Base-by-base conservation (phyloP, 2,113 vertebrate species). In the Garra rufa region DNA sequence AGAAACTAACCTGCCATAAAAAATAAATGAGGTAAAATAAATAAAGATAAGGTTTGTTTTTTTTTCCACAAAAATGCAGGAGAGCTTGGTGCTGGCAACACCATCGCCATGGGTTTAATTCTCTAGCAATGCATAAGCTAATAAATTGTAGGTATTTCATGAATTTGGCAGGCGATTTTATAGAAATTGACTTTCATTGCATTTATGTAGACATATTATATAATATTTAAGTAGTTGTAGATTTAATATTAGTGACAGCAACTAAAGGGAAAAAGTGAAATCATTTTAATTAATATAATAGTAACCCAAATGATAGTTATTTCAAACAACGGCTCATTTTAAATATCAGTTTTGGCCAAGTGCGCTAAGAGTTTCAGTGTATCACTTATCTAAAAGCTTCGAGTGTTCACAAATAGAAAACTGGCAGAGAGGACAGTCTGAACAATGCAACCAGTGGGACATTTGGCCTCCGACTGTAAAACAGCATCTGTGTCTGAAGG, bases 381-480 rank as follows among this genome's bases (percentile, higher is more conserved):
- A 73, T 73, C 6, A 15, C 6, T 26, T 3, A 24, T 73, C 17
- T 44, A 44, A 44, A 26, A 24, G 21, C 21, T 73, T 24, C 24
- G 69, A 44, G 10, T 0, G 1, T 71, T 44, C 41, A 44, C 38
- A 26, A 73, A n/a, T 43, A 41, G n/a, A 26, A 46, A 73, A 44
- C 11, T 26, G 63, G 46, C 30, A 44, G 76, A 82, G 80, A 85
- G 48, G 79, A 86, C 24, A 73, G 75, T 15, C 52, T 67, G 69
- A 34, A 74, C 50, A 83, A 75, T 34, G 19, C 21, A 83, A 48
- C 19, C 41, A 75, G 19, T 30, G 52, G 28, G 17, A 77, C 3
- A 59, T 46, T 83, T 83, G 57, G 55, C 59, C 38, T 75, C 52
- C 43, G 44, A 7, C 34, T 13, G 34, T 57, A 55, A 71, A 38